Conservation (phyloP, 1,140 invertebrate genomes). For the Stegodyphus mimosarum region DNA sequence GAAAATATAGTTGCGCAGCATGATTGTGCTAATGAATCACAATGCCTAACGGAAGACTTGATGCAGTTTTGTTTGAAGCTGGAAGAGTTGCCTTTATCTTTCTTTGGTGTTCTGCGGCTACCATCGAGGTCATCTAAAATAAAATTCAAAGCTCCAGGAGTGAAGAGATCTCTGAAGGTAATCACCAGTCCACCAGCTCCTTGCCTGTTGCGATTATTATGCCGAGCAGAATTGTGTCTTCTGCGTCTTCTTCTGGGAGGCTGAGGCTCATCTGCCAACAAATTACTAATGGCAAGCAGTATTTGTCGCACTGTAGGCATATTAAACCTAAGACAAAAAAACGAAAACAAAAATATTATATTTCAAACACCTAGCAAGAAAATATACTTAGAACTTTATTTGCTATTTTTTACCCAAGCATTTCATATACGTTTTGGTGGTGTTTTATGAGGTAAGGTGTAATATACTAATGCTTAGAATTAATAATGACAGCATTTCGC, state of each 20-base stretch:
- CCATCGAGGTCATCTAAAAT: conserved; percentile 26
- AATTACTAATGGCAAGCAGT: background rate
- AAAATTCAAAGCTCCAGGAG: conserved; percentile 1
- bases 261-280: conserved; percentile 15
- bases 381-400: too few species aligned
- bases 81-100: background rate
- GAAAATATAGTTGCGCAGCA: background rate
- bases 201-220: background rate
- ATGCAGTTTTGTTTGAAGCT: background rate
- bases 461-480: too few species aligned
- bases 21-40: background rate
- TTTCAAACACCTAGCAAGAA: too few species aligned
- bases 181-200: conserved; percentile 17
- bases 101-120: background rate
- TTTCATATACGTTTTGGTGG: too few species aligned
- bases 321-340: background rate
- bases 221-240: background rate
- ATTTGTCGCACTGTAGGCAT: conserved; percentile 25
- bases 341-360: background rate
- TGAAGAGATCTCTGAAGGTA: conserved; percentile 39
- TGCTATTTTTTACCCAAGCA: too few species aligned
- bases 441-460: too few species aligned
- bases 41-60: background rate
- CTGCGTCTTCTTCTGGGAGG: background rate
- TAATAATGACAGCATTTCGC: too few species aligned